These are phyloP conservation scores for Kryptolebias marmoratus DNA, from an alignment of 2,113 vertebrate genomes.

Conservation along the genomic window DNA sequence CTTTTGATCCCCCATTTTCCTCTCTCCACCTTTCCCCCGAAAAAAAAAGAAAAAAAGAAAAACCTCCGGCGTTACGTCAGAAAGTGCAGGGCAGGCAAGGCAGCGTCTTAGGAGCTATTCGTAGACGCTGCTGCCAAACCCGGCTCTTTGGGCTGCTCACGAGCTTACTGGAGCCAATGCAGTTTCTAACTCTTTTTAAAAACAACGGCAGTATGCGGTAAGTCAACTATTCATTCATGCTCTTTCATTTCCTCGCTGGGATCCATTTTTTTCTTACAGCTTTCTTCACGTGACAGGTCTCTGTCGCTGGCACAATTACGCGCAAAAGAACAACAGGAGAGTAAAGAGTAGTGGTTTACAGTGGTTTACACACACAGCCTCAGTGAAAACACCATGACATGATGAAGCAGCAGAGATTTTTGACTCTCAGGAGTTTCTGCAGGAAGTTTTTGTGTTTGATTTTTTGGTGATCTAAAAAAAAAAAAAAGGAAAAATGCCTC, in stretches of 20 bases:
- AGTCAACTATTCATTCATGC: conserved; percentile 67
- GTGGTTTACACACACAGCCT: conserved; percentile 46
- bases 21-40: conserved; percentile 75
- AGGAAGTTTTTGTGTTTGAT: conserved; percentile 59
- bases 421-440: conserved; percentile 64
- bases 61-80: conserved; percentile 79
- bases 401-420: conserved; percentile 70
- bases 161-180: conserved; percentile 74
- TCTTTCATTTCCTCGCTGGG: conserved; percentile 47
- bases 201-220: conserved; percentile 74
- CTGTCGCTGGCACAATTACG: conserved; percentile 69
- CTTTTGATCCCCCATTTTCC: conserved; percentile 50
- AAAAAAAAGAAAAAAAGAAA: conserved; percentile 54
- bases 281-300: conserved; percentile 76
- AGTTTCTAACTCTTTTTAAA: conserved; percentile 59
- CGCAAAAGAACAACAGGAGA: conserved; percentile 60
- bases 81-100: conserved; percentile 82
- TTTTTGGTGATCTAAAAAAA: conserved; percentile 66
- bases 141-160: conserved; percentile 70
- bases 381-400: conserved; percentile 62
- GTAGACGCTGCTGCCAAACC: conserved; percentile 79
- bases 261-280: conserved; percentile 49
- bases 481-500: conserved; percentile 79
- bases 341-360: conserved; percentile 47
- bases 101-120: conserved; percentile 77